phyloP scores from a whole-genome alignment of 2,888 invertebrate genomes.

The Erebia epiphron region DNA sequence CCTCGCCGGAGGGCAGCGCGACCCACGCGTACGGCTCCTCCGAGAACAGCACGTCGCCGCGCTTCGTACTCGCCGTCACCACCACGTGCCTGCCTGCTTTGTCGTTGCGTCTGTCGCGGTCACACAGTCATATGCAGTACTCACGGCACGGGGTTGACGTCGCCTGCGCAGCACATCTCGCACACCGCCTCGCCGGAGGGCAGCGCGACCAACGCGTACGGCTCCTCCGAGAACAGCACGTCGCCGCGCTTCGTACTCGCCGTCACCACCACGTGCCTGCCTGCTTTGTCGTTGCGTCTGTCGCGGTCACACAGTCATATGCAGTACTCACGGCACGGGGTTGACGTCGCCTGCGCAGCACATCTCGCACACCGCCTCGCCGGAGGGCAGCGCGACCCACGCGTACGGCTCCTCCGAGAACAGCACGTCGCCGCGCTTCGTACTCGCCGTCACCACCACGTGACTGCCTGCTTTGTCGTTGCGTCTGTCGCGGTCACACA shows the following conservation, averaged over 20 bases:
- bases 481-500: no score
- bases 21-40: constrained; percentile 88
- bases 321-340: constrained; percentile 85
- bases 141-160: constrained; percentile 86
- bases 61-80: constrained; percentile 80
- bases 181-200: constrained; percentile 84
- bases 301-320: constrained; percentile 28
- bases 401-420: constrained; percentile 91
- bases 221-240: constrained; percentile 81
- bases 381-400: constrained; percentile 86
- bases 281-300: constrained; percentile 82
- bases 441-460: no score
- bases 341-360: constrained; percentile 85
- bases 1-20: no score
- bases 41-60: constrained; percentile 87
- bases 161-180: constrained; percentile 86
- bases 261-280: constrained; percentile 86
- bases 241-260: constrained; percentile 85
- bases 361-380: constrained; percentile 86
- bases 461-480: no score
- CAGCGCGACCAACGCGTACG: constrained; percentile 87
- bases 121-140: constrained; percentile 48
- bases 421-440: no score
- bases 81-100: constrained; percentile 87
- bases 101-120: constrained; percentile 71